Conservation (phyloP, 2,888 invertebrate species). For the Plebejus anna region DNA sequence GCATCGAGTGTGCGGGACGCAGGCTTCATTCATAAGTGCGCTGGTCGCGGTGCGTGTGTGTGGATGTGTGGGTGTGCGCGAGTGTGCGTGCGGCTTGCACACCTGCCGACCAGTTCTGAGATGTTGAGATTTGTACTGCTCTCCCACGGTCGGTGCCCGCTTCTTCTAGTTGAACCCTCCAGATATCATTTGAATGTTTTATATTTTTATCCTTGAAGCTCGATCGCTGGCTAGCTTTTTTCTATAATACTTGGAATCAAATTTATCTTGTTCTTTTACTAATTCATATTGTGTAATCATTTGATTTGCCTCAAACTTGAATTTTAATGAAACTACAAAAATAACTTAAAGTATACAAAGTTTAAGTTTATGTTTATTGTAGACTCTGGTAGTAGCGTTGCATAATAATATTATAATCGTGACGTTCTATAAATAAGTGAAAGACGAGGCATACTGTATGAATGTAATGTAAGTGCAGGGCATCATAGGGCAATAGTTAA, state of each 20-base stretch:
- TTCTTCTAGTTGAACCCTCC: conserved; percentile 68
- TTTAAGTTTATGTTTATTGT: neutral
- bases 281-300: neutral
- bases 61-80: conserved; percentile 46
- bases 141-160: conserved; percentile 79
- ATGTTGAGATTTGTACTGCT: conserved; percentile 79
- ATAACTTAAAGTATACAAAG: neutral
- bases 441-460: neutral
- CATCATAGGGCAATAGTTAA: conserved; percentile 38
- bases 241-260: neutral
- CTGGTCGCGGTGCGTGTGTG: conserved; percentile 51
- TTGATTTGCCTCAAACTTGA: neutral
- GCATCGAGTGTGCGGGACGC: conserved; percentile 48
- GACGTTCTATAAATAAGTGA: neutral
- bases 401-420: neutral
- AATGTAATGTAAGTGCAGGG: conserved; percentile 13
- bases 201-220: conserved; percentile 6
- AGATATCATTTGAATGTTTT: conserved; percentile 66
- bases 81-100: conserved; percentile 54
- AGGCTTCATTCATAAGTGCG: conserved; percentile 75
- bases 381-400: neutral
- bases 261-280: neutral
- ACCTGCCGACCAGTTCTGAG: conserved; percentile 80
- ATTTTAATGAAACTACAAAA: neutral
- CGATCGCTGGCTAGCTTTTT: neutral